Conservation (phyloP, 2,113 vertebrate genomes). For the Corythornis madagascariensis region DNA sequence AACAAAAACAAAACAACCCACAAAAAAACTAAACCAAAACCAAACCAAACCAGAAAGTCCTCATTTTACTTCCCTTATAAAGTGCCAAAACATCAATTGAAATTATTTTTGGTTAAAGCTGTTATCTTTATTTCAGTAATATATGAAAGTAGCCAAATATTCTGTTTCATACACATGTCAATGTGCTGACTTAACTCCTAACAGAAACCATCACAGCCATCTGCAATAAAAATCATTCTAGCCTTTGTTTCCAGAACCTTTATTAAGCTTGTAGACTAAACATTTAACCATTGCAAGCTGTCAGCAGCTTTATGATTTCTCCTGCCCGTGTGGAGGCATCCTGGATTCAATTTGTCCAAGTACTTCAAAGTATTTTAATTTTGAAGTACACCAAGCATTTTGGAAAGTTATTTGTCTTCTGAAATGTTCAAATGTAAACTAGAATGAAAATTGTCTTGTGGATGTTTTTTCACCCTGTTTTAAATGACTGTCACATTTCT, state of each 20-base stretch:
- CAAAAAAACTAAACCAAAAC: no score
- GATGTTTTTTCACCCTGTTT: conserved; percentile 59
- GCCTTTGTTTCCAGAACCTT: conserved; percentile 49
- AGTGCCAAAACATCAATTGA: conserved; percentile 47
- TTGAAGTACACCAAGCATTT: conserved; percentile 72
- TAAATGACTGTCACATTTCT: conserved; percentile 70
- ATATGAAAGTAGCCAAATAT: conserved; percentile 52
- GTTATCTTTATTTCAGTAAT: conserved; percentile 63
- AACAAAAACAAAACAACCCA: no score
- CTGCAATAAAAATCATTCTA: conserved; percentile 73
- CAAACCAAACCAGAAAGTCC: no score
- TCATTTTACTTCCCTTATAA: conserved; percentile 26
- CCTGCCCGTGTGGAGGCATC: conserved; percentile 59
- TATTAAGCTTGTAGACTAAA: conserved; percentile 77
- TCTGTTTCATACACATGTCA: conserved; percentile 56
- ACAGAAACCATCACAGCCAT: conserved; percentile 69
- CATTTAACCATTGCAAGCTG: conserved; percentile 70
- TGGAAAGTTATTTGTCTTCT: conserved; percentile 74
- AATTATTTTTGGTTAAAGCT: conserved; percentile 57
- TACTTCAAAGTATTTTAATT: conserved; percentile 77
- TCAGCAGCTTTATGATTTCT: conserved; percentile 74
- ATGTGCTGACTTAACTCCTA: conserved; percentile 42
- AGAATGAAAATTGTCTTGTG: conserved; percentile 67
- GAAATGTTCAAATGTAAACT: conserved; percentile 70
- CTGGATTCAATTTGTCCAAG: conserved; percentile 77